A percentile compares a stretch with the other conserved stretches of the same genome.
phyloP scores from a whole-genome alignment of 2,797 vertebrate genomes.

The Eupleurogrammus muticus region DNA sequence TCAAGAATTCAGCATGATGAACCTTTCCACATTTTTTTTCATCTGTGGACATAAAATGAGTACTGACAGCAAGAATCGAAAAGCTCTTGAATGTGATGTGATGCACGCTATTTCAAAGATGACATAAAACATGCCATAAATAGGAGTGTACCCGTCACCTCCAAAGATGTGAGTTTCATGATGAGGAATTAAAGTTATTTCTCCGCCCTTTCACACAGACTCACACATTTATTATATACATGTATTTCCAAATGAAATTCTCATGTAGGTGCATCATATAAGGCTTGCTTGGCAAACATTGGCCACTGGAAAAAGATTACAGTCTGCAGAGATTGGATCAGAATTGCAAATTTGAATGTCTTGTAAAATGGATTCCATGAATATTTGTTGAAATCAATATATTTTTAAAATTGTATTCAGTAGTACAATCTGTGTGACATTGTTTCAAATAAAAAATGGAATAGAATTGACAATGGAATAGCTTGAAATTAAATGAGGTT shows the following conservation, averaged over 20 bases:
- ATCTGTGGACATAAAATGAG: not conserved
- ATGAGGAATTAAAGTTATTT: constrained; percentile 2
- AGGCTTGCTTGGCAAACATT: not conserved
- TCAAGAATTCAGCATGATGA: constrained; percentile 3
- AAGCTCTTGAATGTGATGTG: not conserved
- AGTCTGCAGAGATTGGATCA: not conserved
- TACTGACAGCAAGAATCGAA: not conserved
- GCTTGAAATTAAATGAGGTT: not conserved
- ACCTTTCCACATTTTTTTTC: constrained; percentile 1
- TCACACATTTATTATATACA: not conserved
- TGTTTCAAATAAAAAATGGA: constrained; percentile 12
- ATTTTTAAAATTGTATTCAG: constrained; percentile 15
- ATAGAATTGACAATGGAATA: not conserved
- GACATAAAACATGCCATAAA: not conserved
- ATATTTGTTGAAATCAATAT: constrained; percentile 18
- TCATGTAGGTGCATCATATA: not conserved
- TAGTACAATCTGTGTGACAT: constrained; percentile 1
- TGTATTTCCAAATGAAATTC: constrained; percentile 14
- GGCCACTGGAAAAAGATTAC: constrained; percentile 1
- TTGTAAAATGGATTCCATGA: constrained; percentile 13
- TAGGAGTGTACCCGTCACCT: not conserved
- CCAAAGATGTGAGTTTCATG: not conserved
- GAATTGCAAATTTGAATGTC: constrained; percentile 4
- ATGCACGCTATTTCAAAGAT: not conserved
- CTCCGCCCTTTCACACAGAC: not conserved